These are phyloP conservation scores for Akabosia matsudoensis DNA, from an alignment of 1,140 invertebrate genomes.

Conservation along the genomic window DNA sequence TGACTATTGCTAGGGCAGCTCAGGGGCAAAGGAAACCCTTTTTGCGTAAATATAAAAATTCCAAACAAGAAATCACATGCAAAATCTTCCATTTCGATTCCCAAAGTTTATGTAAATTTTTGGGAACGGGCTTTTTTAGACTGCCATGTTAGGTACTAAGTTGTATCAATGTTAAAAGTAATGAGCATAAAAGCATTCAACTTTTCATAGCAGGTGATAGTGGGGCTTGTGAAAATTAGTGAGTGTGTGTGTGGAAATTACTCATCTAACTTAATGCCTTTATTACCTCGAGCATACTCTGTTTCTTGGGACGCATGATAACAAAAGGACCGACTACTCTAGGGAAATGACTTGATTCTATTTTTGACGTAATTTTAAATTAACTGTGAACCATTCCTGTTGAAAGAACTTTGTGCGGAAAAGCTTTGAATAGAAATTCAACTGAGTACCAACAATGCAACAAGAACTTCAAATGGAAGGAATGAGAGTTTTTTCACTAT, in stretches of 20 bases:
- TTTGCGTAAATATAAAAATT: background rate
- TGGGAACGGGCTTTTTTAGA: too few species aligned
- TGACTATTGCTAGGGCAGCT: background rate
- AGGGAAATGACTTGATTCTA: background rate
- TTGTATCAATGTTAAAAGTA: background rate
- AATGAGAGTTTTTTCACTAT: too few species aligned
- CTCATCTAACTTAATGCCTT: background rate
- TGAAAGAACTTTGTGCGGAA: too few species aligned
- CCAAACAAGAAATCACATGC: background rate
- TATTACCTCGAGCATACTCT: background rate
- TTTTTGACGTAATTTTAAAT: constrained; percentile 15
- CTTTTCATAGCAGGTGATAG: too few species aligned
- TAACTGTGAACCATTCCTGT: too few species aligned
- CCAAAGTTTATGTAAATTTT: background rate
- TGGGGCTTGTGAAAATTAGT: background rate
- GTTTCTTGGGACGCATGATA: background rate
- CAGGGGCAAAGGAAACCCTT: background rate
- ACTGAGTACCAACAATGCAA: too few species aligned
- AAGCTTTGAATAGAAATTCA: too few species aligned
- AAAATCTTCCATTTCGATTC: background rate
- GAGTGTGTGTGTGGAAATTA: background rate
- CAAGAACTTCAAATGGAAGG: too few species aligned
- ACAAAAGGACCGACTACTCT: background rate
- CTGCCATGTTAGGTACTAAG: too few species aligned
- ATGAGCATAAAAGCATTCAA: background rate